Percentiles rank a stretch among this genome's conserved stretches.
Conservation (phyloP, 1,140 invertebrate genomes). For the Oscheius sp. region DNA sequence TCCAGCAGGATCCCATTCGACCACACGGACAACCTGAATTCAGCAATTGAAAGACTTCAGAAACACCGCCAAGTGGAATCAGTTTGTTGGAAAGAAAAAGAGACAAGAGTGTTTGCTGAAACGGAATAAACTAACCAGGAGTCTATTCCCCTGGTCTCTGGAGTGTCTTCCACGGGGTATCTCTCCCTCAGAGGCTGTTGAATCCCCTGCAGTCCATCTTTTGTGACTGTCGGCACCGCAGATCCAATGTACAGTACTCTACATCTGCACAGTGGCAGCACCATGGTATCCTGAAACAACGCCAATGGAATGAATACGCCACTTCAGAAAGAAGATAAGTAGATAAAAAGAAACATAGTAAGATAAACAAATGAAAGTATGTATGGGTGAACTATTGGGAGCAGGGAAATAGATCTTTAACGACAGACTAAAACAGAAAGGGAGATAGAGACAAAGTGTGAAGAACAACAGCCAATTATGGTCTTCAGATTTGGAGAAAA, state of each 20-base stretch:
- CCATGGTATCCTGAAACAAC: conserved; percentile 19
- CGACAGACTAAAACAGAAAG: no score
- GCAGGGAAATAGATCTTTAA: no score
- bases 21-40: conserved; percentile 84
- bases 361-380: no score
- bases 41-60: no score
- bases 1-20: conserved; percentile 90
- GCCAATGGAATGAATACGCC: no score
- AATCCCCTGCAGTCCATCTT: conserved; percentile 90
- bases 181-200: conserved; percentile 91
- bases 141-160: conserved; percentile 84
- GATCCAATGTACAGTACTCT: conserved; percentile 96
- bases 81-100: no score
- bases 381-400: no score
- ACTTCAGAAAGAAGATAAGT: no score
- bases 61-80: no score
- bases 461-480: background rate
- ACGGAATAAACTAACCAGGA: conserved; percentile 69
- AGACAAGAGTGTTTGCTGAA: conserved; percentile 57
- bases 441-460: background rate
- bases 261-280: conserved; percentile 66
- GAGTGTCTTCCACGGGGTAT: conserved; percentile 75
- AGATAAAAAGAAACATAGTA: no score
- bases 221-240: conserved; percentile 92
- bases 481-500: no score